Base-by-base conservation (phyloP, 64 coral and sea anemone species). In the Stylophora pistillata region DNA sequence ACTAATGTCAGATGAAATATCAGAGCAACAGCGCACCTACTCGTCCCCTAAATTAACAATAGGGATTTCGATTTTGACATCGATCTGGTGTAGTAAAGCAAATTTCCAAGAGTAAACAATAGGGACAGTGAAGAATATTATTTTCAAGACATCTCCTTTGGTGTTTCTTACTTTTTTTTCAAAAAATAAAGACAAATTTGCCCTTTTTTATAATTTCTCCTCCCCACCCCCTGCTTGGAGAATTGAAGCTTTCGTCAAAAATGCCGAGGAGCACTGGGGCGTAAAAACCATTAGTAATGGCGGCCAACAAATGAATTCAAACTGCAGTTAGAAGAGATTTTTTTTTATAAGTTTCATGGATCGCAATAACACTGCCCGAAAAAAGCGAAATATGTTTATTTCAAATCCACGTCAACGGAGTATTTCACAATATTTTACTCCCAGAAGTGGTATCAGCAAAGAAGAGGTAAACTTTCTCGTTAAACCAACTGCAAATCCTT, bases 381-480 rank as follows among this genome's bases (percentile, higher is more conserved):
- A 69, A 54, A 91, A 64, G 26, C 26, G 73, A 86, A 78, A 69
- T 12, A 63, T 6, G 28, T 56, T 16, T 68, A 15, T 53, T 77
- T 53, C 85, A 32, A 20, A 73, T 55, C 18, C 73, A 7, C 55
- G 55, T 2, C 82, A 91, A 64, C 23, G 63, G 52, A 62, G 77
- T 13, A 91, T 91, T 34, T 86, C 82, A 9, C 73, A 78, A 15
- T 86, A 75, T 58, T 86, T 86, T 20, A 71, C 62, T 86, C 89
- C 89, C 34, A 91, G 61, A 62, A 84, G 89, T 53, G 89, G 79
- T 11, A 91, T 91, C 54, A 64, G 29, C 12, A 85, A 91, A 84
- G 89, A 85, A 76, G 57, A 72, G 0, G 89, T 91, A 26, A 91
- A 90, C 58, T 90, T 90, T 58, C 32, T 73, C 20, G 78, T 83